phyloP scores from a whole-genome alignment of 2,113 vertebrate genomes.

The Crotalus tigris region DNA sequence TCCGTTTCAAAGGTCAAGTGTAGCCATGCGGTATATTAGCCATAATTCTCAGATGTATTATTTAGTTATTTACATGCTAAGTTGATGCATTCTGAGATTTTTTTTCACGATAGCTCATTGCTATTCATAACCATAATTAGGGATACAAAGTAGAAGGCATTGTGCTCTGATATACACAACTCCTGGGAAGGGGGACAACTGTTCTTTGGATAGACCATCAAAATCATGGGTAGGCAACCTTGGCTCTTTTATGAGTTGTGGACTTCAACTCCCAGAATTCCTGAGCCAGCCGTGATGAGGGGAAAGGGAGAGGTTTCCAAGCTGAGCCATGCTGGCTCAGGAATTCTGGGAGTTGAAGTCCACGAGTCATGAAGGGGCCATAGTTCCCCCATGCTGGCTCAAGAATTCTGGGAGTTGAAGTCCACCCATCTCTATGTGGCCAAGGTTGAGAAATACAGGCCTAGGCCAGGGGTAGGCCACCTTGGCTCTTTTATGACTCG shows the following conservation, averaged over 20 bases:
- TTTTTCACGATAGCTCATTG: background rate
- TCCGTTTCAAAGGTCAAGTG: background rate
- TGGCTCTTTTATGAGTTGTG: too few species aligned
- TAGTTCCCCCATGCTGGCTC: too few species aligned
- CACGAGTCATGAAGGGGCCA: too few species aligned
- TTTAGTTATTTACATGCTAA: conserved; percentile 45
- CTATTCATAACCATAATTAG: conserved; percentile 2
- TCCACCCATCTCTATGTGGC: too few species aligned
- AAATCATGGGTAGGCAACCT: background rate
- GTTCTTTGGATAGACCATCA: background rate
- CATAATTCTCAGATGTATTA: conserved; percentile 28
- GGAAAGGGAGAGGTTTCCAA: too few species aligned
- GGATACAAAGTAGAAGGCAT: background rate
- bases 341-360: too few species aligned
- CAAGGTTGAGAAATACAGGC: too few species aligned
- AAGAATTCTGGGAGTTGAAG: too few species aligned
- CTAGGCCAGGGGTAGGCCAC: background rate
- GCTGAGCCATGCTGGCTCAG: too few species aligned
- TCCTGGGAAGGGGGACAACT: background rate
- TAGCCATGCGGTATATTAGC: conserved; percentile 11
- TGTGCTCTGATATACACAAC: background rate
- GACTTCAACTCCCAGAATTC: too few species aligned
- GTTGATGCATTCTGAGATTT: conserved; percentile 29
- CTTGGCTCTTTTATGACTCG: too few species aligned
- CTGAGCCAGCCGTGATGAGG: too few species aligned